Evolutionary conservation across 2,113 vertebrate genomes (phyloP), one percentile per base, ranked within the genome.

Genomic region (Diadophis punctatus): DNA sequence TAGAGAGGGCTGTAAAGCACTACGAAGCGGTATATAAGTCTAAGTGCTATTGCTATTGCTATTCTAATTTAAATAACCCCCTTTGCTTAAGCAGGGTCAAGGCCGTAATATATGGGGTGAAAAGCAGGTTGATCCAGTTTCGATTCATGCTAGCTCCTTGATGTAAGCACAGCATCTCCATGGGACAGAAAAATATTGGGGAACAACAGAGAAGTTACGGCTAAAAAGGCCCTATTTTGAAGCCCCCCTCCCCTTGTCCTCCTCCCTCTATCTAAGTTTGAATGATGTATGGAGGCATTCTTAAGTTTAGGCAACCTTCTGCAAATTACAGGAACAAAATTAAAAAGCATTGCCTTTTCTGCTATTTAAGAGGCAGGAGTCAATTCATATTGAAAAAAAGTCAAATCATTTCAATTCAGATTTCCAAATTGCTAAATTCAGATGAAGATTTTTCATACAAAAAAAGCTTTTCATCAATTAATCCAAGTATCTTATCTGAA

Each of bases 181-280:
- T 68, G 30, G 30, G 1, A 68, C 27, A 30, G 3, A 68, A 68
- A n/a, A 68, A n/a, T 68, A 68, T n/a, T 68, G 27, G 30, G 12
- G 4, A n/a, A 14, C 3, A 63, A 63, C 11, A n/a, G 60, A n/a
- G 63, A 68, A 68, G 5, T 16, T 34, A n/a, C 2, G 12, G 27
- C 60, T 63, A 63, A 63, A 4, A n/a, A 68, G 12, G 14, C 1
- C 63, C n/a, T n/a, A 8, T 74, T 74, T 74, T 34, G n/a, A 34
- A 74, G n/a, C 5, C 14, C 63, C 11, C 4, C 4, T 2, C 2
- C 2, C 6, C 6, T 0, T 2, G 4, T n/a, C 60, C 30, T 68
- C 14, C 14, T 34, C 12, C 63, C 14, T 74, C n/a, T 34, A 74
- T 74, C 14, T 14, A 68, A 34, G 30, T 68, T 68, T 34, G 14